These are phyloP conservation scores for Pinna nobilis DNA, from an alignment of 1,140 invertebrate species.

Conservation along the genomic window DNA sequence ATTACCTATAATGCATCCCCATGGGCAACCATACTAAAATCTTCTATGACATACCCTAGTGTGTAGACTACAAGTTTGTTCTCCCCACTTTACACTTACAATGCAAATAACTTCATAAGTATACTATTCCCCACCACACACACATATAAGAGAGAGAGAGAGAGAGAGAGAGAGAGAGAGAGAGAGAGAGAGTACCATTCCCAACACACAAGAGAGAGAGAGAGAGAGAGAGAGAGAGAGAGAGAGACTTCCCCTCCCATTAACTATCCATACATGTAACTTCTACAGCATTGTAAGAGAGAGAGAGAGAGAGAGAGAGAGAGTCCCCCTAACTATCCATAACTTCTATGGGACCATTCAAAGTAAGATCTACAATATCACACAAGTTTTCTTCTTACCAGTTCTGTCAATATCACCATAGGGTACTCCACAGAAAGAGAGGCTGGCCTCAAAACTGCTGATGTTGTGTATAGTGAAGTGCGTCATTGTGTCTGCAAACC, in stretches of 20 bases:
- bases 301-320: background rate
- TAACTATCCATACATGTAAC: background rate
- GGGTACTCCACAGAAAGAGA: conserved; percentile 23
- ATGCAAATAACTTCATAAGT: background rate
- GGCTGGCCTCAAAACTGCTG: background rate
- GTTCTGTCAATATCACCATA: conserved; percentile 33
- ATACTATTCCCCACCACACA: too few relatives aligned
- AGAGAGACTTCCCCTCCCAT: background rate
- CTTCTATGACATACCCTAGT: background rate
- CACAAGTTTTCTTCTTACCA: conserved; percentile 17
- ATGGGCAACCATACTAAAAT: too few relatives aligned
- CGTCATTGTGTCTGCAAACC: conserved; percentile 2
- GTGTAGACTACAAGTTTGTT: background rate
- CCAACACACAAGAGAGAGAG: too few relatives aligned
- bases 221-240: background rate
- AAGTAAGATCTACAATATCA: background rate
- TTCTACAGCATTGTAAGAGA: background rate
- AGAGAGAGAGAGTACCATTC: too few relatives aligned
- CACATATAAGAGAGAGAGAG: too few relatives aligned
- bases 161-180: too few relatives aligned
- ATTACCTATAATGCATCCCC: too few relatives aligned
- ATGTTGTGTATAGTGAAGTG: conserved; percentile 3
- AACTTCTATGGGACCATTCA: background rate
- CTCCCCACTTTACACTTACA: background rate
- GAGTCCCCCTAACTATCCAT: background rate